Conservation (phyloP, 2,888 invertebrate genomes). For the Iphiclides podalirius region DNA sequence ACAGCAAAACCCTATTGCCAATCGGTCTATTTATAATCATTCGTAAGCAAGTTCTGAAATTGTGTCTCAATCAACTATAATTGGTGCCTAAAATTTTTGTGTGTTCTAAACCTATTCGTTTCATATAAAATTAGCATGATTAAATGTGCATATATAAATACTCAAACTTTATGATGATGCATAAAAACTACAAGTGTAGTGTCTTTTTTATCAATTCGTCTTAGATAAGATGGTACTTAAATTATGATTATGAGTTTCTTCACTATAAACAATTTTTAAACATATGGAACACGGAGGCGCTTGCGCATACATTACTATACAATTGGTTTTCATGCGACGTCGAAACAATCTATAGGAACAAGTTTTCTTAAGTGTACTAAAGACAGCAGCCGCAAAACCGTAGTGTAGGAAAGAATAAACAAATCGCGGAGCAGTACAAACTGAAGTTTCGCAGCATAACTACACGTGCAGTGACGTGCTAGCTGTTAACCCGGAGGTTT, state of each 20-base stretch:
- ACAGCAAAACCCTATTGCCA: slow-evolving; percentile 2
- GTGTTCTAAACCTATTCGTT: too few relatives aligned
- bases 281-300: neutral
- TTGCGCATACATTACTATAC: slow-evolving; percentile 3
- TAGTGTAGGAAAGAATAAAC: slow-evolving; percentile 16
- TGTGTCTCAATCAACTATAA: slow-evolving; percentile 1
- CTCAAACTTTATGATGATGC: too few relatives aligned
- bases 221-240: neutral
- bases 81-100: too few relatives aligned
- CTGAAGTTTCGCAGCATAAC: slow-evolving; percentile 44
- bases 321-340: neutral
- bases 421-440: slow-evolving; percentile 24
- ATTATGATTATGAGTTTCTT: neutral
- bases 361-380: slow-evolving; percentile 12
- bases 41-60: slow-evolving; percentile 12
- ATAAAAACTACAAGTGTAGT: too few relatives aligned
- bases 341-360: slow-evolving; percentile 2
- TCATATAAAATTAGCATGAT: too few relatives aligned
- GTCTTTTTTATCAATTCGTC: neutral
- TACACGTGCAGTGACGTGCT: slow-evolving; percentile 43
- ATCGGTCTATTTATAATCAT: slow-evolving; percentile 11
- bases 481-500: slow-evolving; percentile 48
- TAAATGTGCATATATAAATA: too few relatives aligned
- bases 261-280: neutral
- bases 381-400: slow-evolving; percentile 9